phyloP scores from a whole-genome alignment of 53 echinoderm and acorn worm species.

The Antedon mediterranea region DNA sequence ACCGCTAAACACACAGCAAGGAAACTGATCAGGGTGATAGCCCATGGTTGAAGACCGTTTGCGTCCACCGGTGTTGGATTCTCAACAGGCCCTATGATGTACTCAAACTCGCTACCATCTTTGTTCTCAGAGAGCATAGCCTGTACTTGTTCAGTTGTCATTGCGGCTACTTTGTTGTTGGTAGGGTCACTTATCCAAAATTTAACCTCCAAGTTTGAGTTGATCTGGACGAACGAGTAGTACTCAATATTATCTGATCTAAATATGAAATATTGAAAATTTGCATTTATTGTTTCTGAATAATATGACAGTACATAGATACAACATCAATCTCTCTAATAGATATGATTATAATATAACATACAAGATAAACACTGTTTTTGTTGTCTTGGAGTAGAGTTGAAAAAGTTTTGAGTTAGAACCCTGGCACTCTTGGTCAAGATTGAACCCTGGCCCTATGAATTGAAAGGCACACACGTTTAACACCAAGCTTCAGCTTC shows the following conservation, averaged over 20 bases:
- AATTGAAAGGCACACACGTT: no score
- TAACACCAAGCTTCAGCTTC: no score
- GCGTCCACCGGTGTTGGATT: neutral
- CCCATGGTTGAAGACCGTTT: conserved; percentile 44
- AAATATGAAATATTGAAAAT: neutral
- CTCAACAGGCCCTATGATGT: conserved; percentile 5
- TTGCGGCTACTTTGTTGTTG: conserved; percentile 38
- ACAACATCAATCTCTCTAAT: no score
- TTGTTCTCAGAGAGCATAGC: conserved; percentile 17
- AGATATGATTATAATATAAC: no score
- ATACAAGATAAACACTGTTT: no score
- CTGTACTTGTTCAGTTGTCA: conserved; percentile 45
- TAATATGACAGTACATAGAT: neutral
- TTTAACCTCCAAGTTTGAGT: conserved; percentile 45
- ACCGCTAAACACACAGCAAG: conserved; percentile 40
- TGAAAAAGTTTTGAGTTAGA: no score
- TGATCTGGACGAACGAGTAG: conserved; percentile 18
- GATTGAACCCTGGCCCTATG: no score
- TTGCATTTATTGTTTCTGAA: neutral
- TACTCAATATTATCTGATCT: conserved; percentile 35
- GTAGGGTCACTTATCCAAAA: conserved; percentile 73
- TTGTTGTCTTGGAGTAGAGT: no score
- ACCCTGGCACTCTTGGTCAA: no score
- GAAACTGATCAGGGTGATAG: conserved; percentile 24
- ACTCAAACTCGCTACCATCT: conserved; percentile 33